Evolutionary conservation across 2,797 vertebrate species (phyloP).

Genomic region (Eulemur albifrons): DNA sequence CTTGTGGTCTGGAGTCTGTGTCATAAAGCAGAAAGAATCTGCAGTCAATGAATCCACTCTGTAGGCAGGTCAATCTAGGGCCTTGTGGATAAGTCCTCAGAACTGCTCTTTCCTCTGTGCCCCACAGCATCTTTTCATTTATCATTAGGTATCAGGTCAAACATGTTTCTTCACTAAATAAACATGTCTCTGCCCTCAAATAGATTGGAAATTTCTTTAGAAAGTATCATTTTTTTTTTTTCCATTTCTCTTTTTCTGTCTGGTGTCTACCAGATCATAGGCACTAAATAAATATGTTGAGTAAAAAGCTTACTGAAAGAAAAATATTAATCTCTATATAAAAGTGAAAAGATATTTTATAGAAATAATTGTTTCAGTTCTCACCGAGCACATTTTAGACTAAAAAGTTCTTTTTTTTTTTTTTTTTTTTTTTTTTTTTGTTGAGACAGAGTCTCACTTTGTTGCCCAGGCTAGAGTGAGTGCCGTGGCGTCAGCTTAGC

Average conservation of each 20-base stretch:
- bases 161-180: not conserved
- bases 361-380: not conserved
- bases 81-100: conserved; percentile 64
- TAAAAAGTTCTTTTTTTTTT: not conserved
- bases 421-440: too few relatives aligned
- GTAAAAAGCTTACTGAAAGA: not conserved
- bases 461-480: too few relatives aligned
- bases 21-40: conserved; percentile 79
- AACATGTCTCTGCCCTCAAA: not conserved
- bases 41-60: conserved; percentile 59
- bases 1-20: conserved; percentile 68
- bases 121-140: not conserved
- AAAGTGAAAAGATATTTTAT: not conserved
- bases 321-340: not conserved
- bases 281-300: not conserved
- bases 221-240: not conserved
- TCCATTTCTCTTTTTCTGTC: not conserved
- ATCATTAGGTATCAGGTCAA: not conserved
- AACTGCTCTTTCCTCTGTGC: conserved; percentile 45
- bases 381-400: not conserved
- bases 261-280: not conserved
- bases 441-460: too few relatives aligned
- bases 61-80: conserved; percentile 59
- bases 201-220: not conserved
- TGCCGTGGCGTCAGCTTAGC: too few relatives aligned